Percentiles rank a stretch among this genome's conserved stretches.
phyloP scores from a whole-genome alignment of 2,113 vertebrate species.

The Oceanites oceanicus region DNA sequence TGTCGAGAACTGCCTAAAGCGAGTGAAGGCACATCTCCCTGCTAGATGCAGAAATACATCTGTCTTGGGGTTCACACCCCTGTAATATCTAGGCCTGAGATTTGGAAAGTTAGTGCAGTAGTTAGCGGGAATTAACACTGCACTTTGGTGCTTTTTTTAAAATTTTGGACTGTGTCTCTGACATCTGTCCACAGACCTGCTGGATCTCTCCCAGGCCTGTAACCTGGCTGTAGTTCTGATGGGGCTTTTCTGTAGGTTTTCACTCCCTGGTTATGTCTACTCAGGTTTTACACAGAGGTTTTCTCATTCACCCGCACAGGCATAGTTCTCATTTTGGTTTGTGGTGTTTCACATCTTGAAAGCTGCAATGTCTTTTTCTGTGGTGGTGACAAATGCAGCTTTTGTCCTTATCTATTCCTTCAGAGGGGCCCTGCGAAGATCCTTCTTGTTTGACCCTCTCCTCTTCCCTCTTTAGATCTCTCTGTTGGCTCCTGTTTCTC shows the following conservation, averaged over 20 bases:
- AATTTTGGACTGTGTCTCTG: not conserved
- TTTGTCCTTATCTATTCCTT: not conserved
- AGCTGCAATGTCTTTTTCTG: not conserved
- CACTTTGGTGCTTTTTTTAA: not conserved
- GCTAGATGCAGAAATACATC: not conserved
- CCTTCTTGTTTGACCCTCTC: not conserved
- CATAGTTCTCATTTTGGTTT: not conserved
- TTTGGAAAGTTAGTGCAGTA: not conserved
- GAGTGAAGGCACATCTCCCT: not conserved
- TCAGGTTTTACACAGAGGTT: not conserved
- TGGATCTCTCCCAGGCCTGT: not conserved
- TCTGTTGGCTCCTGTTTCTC: not conserved
- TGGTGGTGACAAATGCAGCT: not conserved
- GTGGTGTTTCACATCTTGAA: not conserved
- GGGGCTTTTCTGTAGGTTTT: not conserved
- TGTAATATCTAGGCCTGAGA: not conserved
- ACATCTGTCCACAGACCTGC: not conserved
- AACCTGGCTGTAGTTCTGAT: not conserved
- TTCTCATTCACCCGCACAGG: not conserved
- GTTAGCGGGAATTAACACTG: not conserved
- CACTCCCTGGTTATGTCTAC: not conserved
- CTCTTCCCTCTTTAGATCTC: not conserved
- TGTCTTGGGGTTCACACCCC: not conserved
- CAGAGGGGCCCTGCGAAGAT: not conserved
- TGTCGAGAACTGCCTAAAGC: not conserved